A percentile compares a stretch with the other conserved stretches of the same genome.
phyloP scores from a whole-genome alignment of 2,113 vertebrate genomes.

The Macrotis lagotis region DNA sequence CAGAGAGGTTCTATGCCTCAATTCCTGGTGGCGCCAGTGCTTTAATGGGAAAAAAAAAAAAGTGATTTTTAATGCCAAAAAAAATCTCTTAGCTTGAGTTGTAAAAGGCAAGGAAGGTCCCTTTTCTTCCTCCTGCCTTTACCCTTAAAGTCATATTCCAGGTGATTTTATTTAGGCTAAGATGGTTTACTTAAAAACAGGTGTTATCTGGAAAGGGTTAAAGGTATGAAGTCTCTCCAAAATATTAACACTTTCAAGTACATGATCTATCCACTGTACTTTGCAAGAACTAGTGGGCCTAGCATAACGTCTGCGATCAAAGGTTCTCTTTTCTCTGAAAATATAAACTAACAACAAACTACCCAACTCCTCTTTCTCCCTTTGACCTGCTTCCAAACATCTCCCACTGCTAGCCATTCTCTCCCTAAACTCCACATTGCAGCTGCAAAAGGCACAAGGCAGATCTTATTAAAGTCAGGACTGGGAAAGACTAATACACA shows the following conservation, averaged over 20 bases:
- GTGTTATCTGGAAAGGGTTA: neutral
- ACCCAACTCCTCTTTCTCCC: neutral
- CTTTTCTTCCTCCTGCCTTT: neutral
- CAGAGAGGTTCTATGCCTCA: neutral
- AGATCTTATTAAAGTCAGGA: neutral
- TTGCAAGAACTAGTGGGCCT: neutral
- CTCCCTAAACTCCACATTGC: neutral
- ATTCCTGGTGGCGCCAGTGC: neutral
- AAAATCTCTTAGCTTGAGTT: neutral
- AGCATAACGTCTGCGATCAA: neutral
- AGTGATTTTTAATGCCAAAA: neutral
- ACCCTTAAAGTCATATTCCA: neutral
- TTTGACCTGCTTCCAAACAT: neutral
- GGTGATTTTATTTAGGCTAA: neutral
- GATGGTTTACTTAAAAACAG: neutral
- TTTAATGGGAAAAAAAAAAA: neutral
- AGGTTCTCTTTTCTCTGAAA: neutral
- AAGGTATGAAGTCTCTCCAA: neutral
- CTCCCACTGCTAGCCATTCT: neutral
- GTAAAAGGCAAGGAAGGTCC: neutral
- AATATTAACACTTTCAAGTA: neutral
- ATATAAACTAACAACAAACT: neutral
- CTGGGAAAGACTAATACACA: neutral
- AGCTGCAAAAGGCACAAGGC: neutral
- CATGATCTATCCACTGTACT: neutral